These are phyloP conservation scores for Goniozus legneri DNA, from an alignment of 1,140 invertebrate species.

Conservation along the genomic window DNA sequence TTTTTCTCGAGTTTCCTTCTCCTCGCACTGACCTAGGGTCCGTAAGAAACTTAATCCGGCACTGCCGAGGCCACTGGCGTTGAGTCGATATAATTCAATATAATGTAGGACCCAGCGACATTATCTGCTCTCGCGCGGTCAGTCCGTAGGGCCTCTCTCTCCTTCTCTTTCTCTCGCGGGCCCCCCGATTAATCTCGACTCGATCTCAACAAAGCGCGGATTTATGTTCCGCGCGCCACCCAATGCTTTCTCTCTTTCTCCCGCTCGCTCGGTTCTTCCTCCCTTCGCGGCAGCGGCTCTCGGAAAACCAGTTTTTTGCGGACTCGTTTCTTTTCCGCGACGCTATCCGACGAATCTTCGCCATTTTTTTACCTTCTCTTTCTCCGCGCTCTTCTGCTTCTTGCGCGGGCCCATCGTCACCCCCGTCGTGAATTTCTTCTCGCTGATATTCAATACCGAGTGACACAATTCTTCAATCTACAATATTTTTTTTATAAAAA, in stretches of 20 bases:
- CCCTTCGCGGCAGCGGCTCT: no score
- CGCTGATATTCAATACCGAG: no score
- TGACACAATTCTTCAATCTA: no score
- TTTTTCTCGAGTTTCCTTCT: no score
- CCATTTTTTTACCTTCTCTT: neutral
- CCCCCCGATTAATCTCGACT: slow-evolving; percentile 40
- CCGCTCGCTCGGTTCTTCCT: no score
- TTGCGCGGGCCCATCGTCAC: no score
- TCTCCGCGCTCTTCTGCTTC: neutral
- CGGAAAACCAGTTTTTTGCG: slow-evolving; percentile 36
- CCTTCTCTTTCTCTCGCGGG: no score
- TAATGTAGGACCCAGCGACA: slow-evolving; percentile 33
- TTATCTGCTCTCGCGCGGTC: slow-evolving; percentile 34
- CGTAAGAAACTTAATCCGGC: no score
- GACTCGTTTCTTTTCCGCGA: slow-evolving; percentile 28
- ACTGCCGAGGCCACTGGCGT: slow-evolving; percentile 9
- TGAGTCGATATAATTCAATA: slow-evolving; percentile 36
- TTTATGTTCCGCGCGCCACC: slow-evolving; percentile 30
- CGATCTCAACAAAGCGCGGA: slow-evolving; percentile 40
- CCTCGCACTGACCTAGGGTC: no score
- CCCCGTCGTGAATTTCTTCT: neutral
- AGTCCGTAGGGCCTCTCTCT: no score
- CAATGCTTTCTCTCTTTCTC: slow-evolving; percentile 3
- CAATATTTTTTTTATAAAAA: no score
- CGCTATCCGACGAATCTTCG: slow-evolving; percentile 6